Evolutionary conservation across 1,140 invertebrate genomes (phyloP).

Genomic region (Bombus superbus): DNA sequence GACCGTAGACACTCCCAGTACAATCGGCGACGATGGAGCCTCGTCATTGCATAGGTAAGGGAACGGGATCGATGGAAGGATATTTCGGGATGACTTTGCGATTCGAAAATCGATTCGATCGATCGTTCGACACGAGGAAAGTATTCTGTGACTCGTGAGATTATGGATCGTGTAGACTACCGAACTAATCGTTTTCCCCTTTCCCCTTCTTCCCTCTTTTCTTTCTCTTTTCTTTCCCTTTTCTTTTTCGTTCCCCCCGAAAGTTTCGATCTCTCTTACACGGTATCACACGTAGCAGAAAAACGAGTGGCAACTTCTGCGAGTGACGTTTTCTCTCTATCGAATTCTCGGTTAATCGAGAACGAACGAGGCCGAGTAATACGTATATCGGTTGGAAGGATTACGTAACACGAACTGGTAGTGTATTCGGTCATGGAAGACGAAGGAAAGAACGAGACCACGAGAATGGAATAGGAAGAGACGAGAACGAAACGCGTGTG

Average conservation of each 20-base stretch:
- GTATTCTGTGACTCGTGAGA: constrained; percentile 34
- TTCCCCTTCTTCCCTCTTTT: not conserved
- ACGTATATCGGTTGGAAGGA: not conserved
- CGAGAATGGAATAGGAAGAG: not conserved
- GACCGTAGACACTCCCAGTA: constrained; percentile 40
- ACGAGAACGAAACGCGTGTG: constrained; percentile 37
- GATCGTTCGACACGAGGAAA: constrained; percentile 14
- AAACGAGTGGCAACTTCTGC: not conserved
- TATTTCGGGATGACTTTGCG: constrained; percentile 66
- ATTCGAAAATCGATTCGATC: constrained; percentile 54
- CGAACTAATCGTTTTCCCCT: not conserved
- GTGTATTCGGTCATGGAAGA: not conserved
- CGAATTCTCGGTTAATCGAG: not conserved
- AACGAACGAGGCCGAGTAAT: not conserved
- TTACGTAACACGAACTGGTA: not conserved
- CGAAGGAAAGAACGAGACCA: not conserved
- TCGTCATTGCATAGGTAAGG: constrained; percentile 51
- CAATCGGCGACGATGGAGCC: constrained; percentile 59
- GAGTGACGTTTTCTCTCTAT: not conserved
- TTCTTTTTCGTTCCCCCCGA: not conserved
- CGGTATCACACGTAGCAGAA: not conserved
- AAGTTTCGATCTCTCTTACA: not conserved
- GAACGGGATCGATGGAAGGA: constrained; percentile 9
- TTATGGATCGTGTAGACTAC: not conserved
- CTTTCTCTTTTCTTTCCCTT: not conserved